These are phyloP conservation scores for Gavialis gangeticus DNA, from an alignment of 2,113 vertebrate species.

Conservation along the genomic window DNA sequence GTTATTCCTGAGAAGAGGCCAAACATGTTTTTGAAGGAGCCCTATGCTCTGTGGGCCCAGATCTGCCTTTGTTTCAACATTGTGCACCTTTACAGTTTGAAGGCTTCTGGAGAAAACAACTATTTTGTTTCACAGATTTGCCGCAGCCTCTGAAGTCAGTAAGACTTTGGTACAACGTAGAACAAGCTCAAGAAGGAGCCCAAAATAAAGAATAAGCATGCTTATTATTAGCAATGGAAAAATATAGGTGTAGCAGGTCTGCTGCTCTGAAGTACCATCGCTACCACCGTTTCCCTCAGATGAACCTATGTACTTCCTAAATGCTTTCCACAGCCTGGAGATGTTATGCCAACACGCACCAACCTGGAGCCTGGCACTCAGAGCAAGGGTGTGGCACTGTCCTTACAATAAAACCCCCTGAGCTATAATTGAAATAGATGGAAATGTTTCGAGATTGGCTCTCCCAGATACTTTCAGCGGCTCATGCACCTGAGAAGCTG, in stretches of 20 bases:
- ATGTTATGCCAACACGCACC: accelerated
- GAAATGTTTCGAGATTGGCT: background rate
- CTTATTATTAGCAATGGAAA: accelerated
- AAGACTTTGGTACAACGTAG: constrained; percentile 14
- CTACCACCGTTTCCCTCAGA: background rate
- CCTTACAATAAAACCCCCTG: background rate
- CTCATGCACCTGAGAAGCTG: background rate
- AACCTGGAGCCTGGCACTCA: background rate
- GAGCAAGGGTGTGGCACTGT: background rate
- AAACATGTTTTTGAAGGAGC: constrained; percentile 69
- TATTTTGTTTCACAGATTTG: constrained; percentile 28
- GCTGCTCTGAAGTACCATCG: background rate
- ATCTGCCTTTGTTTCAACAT: constrained; percentile 57
- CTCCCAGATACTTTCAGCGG: background rate
- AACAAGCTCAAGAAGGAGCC: background rate
- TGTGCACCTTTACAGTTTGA: constrained; percentile 28
- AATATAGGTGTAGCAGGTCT: background rate
- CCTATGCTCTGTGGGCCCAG: constrained; percentile 54
- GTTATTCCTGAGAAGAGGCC: constrained; percentile 74
- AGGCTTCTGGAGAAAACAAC: constrained; percentile 5
- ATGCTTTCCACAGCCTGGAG: too few relatives aligned
- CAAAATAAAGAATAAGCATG: background rate
- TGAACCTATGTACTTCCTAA: background rate
- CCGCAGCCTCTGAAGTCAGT: background rate
- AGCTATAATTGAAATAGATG: background rate